These are phyloP conservation scores for Venustoraphidia nigricollis DNA, from an alignment of 2,888 invertebrate species.

Conservation along the genomic window DNA sequence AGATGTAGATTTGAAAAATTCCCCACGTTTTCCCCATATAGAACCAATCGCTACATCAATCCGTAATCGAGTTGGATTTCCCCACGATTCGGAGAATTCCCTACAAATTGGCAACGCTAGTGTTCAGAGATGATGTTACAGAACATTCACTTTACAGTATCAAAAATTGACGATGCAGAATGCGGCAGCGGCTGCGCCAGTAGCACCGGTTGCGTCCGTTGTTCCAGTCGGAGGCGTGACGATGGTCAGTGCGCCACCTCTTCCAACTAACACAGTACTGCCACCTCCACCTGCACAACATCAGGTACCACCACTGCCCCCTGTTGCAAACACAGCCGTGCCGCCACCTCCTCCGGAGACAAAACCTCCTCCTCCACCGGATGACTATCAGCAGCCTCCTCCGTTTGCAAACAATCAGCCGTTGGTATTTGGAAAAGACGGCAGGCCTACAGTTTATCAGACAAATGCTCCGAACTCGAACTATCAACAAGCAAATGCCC, in stretches of 20 bases:
- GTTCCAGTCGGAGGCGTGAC: neutral
- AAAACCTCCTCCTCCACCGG: conserved; percentile 26
- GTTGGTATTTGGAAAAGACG: conserved; percentile 23
- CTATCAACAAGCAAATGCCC: neutral
- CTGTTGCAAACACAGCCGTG: conserved; percentile 22
- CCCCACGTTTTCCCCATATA: no score
- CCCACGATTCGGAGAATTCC: no score
- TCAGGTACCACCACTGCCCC: conserved; percentile 23
- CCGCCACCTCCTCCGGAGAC: conserved; percentile 32
- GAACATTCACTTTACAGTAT: conserved; percentile 27
- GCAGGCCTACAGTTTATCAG: conserved; percentile 24
- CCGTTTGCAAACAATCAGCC: conserved; percentile 22
- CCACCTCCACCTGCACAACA: conserved; percentile 17
- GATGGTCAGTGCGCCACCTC: conserved; percentile 20
- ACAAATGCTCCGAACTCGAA: neutral
- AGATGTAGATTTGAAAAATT: no score
- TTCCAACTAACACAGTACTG: conserved; percentile 16
- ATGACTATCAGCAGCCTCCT: conserved; percentile 21
- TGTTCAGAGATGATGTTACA: conserved; percentile 4
- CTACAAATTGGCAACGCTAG: no score
- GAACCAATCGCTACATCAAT: no score
- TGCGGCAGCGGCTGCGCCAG: conserved; percentile 8
- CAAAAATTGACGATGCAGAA: conserved; percentile 21
- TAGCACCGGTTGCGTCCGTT: conserved; percentile 8
- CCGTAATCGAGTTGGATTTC: no score